Evolutionary conservation across 2,888 invertebrate genomes (phyloP).

Genomic region (Aleiodes alternator): DNA sequence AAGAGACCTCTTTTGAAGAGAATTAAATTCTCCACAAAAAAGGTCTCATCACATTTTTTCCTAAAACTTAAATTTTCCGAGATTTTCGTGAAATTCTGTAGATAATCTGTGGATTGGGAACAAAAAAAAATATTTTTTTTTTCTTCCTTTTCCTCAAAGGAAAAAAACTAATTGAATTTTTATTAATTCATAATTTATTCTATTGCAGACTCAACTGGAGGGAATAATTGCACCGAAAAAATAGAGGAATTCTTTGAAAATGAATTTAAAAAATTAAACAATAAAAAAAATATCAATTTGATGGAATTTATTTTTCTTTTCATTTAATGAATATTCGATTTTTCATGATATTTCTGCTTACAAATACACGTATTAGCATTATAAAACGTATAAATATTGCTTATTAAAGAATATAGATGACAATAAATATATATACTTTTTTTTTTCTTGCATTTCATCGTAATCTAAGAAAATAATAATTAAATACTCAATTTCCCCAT

Average conservation of each 20-base stretch:
- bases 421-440: slow-evolving; percentile 66
- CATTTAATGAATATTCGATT: slow-evolving; percentile 63
- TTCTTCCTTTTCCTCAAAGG: too few species aligned
- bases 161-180: slow-evolving; percentile 1
- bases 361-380: slow-evolving; percentile 64
- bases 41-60: too few species aligned
- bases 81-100: too few species aligned
- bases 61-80: too few species aligned
- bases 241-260: slow-evolving; percentile 74
- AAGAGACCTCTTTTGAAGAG: too few species aligned
- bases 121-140: too few species aligned
- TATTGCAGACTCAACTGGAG: slow-evolving; percentile 89
- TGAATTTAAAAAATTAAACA: background rate
- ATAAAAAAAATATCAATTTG: too few species aligned
- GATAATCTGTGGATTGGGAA: too few species aligned
- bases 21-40: too few species aligned
- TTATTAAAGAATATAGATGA: slow-evolving; percentile 65
- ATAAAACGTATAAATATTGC: slow-evolving; percentile 71
- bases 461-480: slow-evolving; percentile 2
- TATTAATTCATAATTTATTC: slow-evolving; percentile 50
- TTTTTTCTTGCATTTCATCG: slow-evolving; percentile 30
- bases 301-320: slow-evolving; percentile 54
- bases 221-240: slow-evolving; percentile 97
- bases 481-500: slow-evolving; percentile 53
- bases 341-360: slow-evolving; percentile 61